phyloP scores from a whole-genome alignment of 1,140 invertebrate species.

The Bombus sibiricus region DNA sequence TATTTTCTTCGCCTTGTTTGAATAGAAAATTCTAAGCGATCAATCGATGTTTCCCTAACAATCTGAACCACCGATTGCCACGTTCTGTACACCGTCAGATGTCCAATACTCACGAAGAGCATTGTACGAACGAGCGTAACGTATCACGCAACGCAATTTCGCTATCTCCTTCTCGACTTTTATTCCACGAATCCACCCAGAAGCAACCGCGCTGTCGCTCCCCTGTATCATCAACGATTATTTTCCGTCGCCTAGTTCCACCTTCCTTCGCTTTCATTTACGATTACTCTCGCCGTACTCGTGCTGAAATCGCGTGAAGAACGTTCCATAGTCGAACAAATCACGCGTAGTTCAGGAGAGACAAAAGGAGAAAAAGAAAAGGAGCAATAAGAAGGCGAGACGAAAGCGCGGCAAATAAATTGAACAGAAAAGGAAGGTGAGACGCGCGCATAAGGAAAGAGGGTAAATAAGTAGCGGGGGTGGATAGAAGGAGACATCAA shows the following conservation, averaged over 20 bases:
- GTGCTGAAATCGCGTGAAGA: background rate
- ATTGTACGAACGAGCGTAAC: background rate
- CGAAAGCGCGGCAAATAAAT: slow-evolving; percentile 29
- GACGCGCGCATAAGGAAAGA: slow-evolving; percentile 17
- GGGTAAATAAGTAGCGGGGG: slow-evolving; percentile 1
- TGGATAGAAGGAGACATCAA: background rate
- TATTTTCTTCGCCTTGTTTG: too few relatives aligned
- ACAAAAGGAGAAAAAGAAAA: background rate
- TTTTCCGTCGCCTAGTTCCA: background rate
- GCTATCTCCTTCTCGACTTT: background rate
- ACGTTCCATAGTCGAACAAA: background rate
- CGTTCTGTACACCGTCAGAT: too few relatives aligned
- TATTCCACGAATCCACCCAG: too few relatives aligned
- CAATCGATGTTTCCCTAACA: background rate
- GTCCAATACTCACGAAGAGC: background rate
- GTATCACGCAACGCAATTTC: background rate
- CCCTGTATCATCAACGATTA: background rate
- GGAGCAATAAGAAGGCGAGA: background rate
- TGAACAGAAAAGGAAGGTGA: slow-evolving; percentile 23
- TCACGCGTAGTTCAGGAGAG: background rate
- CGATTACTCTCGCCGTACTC: background rate
- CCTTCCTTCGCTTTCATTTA: background rate
- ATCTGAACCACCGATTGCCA: background rate
- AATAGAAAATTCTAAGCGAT: background rate
- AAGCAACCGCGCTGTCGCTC: background rate